phyloP scores from a whole-genome alignment of 2,113 vertebrate species.

The Nothobranchius kuhntae region DNA sequence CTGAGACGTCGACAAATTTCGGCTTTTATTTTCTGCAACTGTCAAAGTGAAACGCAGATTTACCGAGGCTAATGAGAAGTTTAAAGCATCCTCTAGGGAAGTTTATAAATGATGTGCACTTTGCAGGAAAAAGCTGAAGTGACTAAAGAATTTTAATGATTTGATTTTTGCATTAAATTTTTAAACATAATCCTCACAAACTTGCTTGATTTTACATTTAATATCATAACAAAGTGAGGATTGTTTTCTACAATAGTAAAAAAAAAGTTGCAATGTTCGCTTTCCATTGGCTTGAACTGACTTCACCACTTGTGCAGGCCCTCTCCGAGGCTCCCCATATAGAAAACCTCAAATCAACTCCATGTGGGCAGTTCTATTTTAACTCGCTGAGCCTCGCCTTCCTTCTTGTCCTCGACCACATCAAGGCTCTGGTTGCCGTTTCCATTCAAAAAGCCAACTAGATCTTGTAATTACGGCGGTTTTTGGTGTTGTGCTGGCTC shows the following conservation, averaged over 20 bases:
- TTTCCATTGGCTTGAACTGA: constrained; percentile 53
- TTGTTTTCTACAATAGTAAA: constrained; percentile 37
- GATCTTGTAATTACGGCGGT: constrained; percentile 78
- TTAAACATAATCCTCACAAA: constrained; percentile 6
- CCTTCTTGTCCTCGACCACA: constrained; percentile 67
- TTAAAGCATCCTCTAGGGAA: constrained; percentile 3
- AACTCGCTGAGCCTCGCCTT: constrained; percentile 57
- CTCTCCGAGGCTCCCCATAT: constrained; percentile 60
- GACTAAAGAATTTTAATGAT: no score
- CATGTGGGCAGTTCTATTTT: constrained; percentile 78
- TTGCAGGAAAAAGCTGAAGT: no score
- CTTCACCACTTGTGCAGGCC: constrained; percentile 58
- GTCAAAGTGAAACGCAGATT: constrained; percentile 5
- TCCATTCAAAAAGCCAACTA: constrained; percentile 66
- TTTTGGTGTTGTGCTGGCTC: constrained; percentile 70
- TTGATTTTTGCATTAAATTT: no score
- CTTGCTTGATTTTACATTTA: constrained; percentile 50
- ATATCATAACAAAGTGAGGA: constrained; percentile 49
- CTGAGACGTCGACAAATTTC: no score
- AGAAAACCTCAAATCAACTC: constrained; percentile 78
- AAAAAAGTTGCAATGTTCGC: constrained; percentile 28
- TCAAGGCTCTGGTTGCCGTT: constrained; percentile 63
- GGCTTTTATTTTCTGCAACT: not conserved
- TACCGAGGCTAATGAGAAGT: not conserved
- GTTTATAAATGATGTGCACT: not conserved